phyloP scores from a whole-genome alignment of 2,797 vertebrate genomes.

The Premnoplex brunnescens region DNA sequence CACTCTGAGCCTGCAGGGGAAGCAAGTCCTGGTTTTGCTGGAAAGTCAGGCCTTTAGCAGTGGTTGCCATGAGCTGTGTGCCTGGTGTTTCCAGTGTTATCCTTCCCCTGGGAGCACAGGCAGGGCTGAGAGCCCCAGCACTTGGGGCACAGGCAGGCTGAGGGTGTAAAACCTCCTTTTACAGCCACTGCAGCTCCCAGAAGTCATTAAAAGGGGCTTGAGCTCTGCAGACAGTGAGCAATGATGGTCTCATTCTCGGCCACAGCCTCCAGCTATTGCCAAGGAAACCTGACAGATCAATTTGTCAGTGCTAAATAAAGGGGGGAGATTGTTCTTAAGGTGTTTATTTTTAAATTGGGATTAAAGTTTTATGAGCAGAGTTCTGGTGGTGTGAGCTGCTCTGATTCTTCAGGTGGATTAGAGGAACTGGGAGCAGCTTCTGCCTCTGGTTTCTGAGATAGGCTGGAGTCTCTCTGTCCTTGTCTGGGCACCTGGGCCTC shows the following conservation, averaged over 20 bases:
- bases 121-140: not conserved
- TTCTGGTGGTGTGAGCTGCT: not conserved
- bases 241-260: not conserved
- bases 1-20: not conserved
- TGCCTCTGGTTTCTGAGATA: not conserved
- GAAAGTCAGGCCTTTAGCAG: not conserved
- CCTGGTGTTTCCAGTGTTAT: not conserved
- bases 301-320: slow-evolving; percentile 6
- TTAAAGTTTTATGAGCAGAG: slow-evolving; percentile 8
- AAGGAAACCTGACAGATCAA: not conserved
- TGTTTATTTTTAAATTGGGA: slow-evolving; percentile 7
- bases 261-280: not conserved
- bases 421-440: not conserved
- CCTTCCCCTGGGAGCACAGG: not conserved
- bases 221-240: not conserved
- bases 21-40: not conserved
- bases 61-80: not conserved
- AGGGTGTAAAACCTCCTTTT: not conserved
- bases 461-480: not conserved
- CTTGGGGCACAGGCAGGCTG: not conserved
- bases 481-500: not conserved
- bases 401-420: not conserved
- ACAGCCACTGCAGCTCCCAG: not conserved
- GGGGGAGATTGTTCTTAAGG: not conserved
- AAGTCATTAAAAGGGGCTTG: not conserved